These are phyloP conservation scores for Monodelphis domestica DNA, from an alignment of 2,797 vertebrate genomes.

Conservation along the genomic window DNA sequence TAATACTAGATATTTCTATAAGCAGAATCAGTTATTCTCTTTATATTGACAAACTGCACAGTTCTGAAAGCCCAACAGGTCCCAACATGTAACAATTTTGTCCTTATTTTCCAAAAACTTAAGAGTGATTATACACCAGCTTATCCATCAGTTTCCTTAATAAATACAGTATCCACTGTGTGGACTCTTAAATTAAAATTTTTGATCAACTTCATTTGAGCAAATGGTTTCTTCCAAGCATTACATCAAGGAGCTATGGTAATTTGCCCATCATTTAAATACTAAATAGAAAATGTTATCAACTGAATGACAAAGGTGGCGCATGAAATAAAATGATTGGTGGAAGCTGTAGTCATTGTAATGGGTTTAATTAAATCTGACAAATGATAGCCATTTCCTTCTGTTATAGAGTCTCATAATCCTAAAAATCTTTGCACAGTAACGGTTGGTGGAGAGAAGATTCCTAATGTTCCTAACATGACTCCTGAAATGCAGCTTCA, in stretches of 20 bases:
- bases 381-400: slow-evolving; percentile 39
- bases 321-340: slow-evolving; percentile 41
- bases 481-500: slow-evolving; percentile 93
- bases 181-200: not conserved
- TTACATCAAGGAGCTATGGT: not conserved
- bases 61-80: not conserved
- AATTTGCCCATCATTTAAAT: not conserved
- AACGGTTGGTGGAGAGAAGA: slow-evolving; percentile 88
- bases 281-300: not conserved
- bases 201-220: slow-evolving; percentile 34
- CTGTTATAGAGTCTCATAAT: slow-evolving; percentile 80
- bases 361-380: slow-evolving; percentile 24
- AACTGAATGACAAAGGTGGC: slow-evolving; percentile 37
- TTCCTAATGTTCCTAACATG: slow-evolving; percentile 90
- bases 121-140: not conserved
- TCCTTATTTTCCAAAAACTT: not conserved
- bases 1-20: slow-evolving; percentile 25
- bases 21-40: slow-evolving; percentile 16
- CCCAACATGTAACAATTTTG: not conserved
- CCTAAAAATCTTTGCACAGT: slow-evolving; percentile 86
- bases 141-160: not conserved
- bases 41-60: not conserved
- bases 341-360: slow-evolving; percentile 52
- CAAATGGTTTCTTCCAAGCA: slow-evolving; percentile 37
- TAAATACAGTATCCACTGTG: not conserved